Conservation (phyloP, 2,888 invertebrate genomes). For the Automeris io region DNA sequence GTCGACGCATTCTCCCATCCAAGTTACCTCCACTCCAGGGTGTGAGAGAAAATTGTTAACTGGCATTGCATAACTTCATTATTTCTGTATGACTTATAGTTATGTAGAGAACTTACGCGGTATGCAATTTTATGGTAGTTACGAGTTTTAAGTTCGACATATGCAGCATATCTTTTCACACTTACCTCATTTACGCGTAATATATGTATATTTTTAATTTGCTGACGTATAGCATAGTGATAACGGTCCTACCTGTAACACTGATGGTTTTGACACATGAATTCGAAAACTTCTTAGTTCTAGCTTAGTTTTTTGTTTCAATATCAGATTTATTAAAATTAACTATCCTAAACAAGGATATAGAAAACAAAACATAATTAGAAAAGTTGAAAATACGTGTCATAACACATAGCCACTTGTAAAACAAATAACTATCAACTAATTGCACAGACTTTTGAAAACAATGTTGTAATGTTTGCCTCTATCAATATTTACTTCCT, state of each 20-base stretch:
- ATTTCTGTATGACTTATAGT: neutral
- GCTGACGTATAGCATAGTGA: neutral
- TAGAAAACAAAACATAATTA: neutral
- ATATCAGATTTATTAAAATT: no score
- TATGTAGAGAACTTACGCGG: neutral
- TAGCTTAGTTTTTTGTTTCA: no score
- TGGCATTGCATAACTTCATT: neutral
- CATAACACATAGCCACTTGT: neutral
- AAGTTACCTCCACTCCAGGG: constrained; percentile 1
- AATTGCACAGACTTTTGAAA: neutral
- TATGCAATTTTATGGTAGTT: neutral
- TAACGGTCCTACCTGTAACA: no score
- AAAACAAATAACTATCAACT: neutral
- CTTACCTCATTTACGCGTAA: neutral
- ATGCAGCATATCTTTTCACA: neutral
- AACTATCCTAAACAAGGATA: neutral
- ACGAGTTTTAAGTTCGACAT: neutral
- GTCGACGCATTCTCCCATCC: neutral
- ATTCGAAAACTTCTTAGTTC: no score
- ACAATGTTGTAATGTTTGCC: neutral
- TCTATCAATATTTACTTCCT: neutral
- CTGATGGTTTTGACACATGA: no score
- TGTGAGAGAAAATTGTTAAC: constrained; percentile 5
- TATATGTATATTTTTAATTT: neutral
- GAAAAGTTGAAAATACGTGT: neutral